Base-by-base conservation (phyloP, 2,888 invertebrate genomes). In the Drosophila birchii region DNA sequence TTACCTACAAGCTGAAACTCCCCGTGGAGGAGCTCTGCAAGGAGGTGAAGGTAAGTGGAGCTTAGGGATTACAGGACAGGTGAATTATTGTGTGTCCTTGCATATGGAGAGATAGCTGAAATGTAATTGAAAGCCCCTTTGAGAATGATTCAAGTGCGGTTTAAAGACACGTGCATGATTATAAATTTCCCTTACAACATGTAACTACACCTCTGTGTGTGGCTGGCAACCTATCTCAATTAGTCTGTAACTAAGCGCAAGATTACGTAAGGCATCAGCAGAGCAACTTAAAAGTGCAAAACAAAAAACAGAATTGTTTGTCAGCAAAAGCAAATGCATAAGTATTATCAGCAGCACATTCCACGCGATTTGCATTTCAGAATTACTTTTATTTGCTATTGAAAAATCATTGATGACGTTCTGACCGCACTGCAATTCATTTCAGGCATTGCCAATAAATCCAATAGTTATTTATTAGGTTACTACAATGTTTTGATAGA, bases 21-120 rank as follows among this genome's bases (percentile, higher is more conserved):
- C 93, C 95, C 0, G 95, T 95, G 88, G 96, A 96, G 6, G 95
- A 98, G 89, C 94, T 98, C 1, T 93, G 98, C 26, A 93, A 95
- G 84, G 97, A 97, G 94, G 95, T 98, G 68, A 94, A 96, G 93
- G 98, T 98, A 94, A 93, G 94, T 90, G 45, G 36, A 18, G 36
- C 12, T 29, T 45, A 54, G 34, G 53, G 56, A 39, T 51, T 44
- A 32, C 16, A 18, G 26, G 0, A 20, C 26, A 61, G 60, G 23
- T 34, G 29, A 56, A 39, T 29, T 12, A 38, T 5, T 6, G 7
- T 38, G 32, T 34, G 49, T 9, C 14, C 18, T 14, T 51, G 14
- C 49, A 26, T 29, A 29, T 12, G 32, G 12, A 32, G 53, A 39
- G 45, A 34, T 47, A 41, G 18, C 38, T 39, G 18, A 8, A 7